phyloP scores from a whole-genome alignment of 2,797 vertebrate species.

The Australoheros facetus region DNA sequence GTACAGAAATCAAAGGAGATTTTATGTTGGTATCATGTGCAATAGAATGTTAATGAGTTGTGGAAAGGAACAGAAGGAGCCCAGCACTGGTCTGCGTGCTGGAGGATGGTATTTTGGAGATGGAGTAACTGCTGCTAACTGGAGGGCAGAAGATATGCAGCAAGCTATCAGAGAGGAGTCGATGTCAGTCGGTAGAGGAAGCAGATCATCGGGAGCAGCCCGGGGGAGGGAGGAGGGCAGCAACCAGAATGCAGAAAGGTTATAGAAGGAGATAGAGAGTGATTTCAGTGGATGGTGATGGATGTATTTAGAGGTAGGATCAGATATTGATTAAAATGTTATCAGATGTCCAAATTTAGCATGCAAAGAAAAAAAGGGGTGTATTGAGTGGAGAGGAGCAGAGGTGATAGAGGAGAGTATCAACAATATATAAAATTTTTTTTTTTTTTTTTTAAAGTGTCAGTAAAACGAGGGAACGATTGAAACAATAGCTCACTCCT shows the following conservation, averaged over 20 bases:
- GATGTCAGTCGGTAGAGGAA: conserved; percentile 50
- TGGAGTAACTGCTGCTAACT: conserved; percentile 23
- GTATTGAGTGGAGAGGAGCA: neutral
- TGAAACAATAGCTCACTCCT: neutral
- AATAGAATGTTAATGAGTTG: conserved; percentile 8
- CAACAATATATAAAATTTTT: neutral
- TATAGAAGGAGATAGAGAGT: neutral
- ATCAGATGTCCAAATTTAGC: conserved; percentile 7
- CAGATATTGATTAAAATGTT: conserved; percentile 19
- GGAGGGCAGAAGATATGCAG: conserved; percentile 18
- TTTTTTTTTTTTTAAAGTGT: neutral
- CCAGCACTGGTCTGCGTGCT: neutral
- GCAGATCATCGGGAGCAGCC: conserved; percentile 38
- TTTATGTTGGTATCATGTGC: neutral
- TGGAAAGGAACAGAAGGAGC: neutral
- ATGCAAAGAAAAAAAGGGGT: neutral
- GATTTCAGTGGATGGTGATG: conserved; percentile 2
- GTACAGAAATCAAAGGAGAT: neutral
- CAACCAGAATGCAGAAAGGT: conserved; percentile 10
- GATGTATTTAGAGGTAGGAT: conserved; percentile 1
- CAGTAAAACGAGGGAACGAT: neutral
- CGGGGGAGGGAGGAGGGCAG: neutral
- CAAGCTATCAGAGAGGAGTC: conserved; percentile 29
- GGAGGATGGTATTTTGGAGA: conserved; percentile 11
- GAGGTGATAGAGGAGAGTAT: neutral